Base-by-base conservation (phyloP, 2,888 invertebrate genomes). In the Eupithecia vulgata region DNA sequence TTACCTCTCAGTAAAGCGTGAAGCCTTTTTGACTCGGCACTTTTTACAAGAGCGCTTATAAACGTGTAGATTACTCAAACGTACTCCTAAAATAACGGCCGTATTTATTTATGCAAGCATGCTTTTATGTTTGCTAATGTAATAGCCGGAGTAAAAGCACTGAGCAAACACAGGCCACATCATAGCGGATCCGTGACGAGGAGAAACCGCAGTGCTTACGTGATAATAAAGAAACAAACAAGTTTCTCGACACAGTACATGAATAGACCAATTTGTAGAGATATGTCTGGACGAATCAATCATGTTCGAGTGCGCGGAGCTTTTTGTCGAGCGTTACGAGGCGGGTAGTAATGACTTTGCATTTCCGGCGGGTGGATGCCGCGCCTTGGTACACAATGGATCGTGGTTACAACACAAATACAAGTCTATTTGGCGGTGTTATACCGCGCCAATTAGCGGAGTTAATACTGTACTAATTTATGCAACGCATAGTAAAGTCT, bases 11-110 rank as follows among this genome's bases (percentile, higher is more conserved):
- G 90, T 89, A 89, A 90, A 91, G 91, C 92, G 93, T 91, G 88
- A 92, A 91, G 91, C 91, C 92, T 92, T 93, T 93, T 94, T 91
- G 92, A 93, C 93, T 93, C 90, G 90, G 91, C 93, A 93, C 92
- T 93, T 93, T 93, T 93, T 91, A 91, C 85, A 81, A 93, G 92
- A 88, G 91, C 85, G 88, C 90, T 93, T 89, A 92, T 90, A 87
- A 87, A 85, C 88, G 88, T 88, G 90, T 89, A 85, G 84, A 90
- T 88, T 90, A 90, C 88, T 84, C 82, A 82, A 73, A 74, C 77
- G 67, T 74, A 76, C 75, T 71, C 73, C 76, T 73, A 79, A 80
- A 79, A 79, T 78, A 73, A 80, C 80, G 74, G 72, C 67, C 73
- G 80, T 81, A 81, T 85, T 84, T 84, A 78, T 81, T 78, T 74